These are phyloP conservation scores for Gasteruption jaculator DNA, from an alignment of 2,888 invertebrate species.

Conservation along the genomic window DNA sequence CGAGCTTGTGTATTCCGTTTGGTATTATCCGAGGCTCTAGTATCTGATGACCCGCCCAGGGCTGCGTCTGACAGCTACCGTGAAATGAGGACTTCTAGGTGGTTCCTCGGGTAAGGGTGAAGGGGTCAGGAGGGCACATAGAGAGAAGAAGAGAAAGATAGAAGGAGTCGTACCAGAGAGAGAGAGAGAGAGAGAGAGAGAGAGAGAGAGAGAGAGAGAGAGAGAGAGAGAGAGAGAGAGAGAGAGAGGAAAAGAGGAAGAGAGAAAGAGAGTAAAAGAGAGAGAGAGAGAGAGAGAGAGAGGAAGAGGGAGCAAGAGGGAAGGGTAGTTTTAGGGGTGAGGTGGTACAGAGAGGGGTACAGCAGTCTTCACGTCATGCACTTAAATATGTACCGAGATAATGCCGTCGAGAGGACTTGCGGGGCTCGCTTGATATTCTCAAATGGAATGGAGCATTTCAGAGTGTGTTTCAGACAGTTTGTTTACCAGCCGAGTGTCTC, in stretches of 20 bases:
- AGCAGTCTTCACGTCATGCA: constrained; percentile 44
- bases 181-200: constrained; percentile 23
- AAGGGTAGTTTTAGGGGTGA: constrained; percentile 18
- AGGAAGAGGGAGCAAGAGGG: constrained; percentile 13
- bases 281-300: constrained; percentile 7
- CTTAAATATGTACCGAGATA: constrained; percentile 50
- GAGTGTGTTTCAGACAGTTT: constrained; percentile 49
- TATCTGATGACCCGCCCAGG: constrained; percentile 50
- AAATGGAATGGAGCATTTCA: constrained; percentile 39
- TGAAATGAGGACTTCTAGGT: constrained; percentile 46
- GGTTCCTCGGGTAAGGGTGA: constrained; percentile 23
- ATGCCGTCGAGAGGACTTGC: constrained; percentile 40
- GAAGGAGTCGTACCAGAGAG: constrained; percentile 26
- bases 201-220: constrained; percentile 11
- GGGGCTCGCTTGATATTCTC: constrained; percentile 31
- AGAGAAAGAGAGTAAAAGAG: not conserved
- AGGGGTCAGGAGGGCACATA: constrained; percentile 23
- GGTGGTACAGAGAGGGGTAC: constrained; percentile 23
- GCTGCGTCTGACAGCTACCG: constrained; percentile 48
- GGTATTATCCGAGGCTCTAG: constrained; percentile 42
- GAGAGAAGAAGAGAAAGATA: constrained; percentile 24
- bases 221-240: constrained; percentile 16
- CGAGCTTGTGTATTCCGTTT: constrained; percentile 33
- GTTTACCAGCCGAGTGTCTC: constrained; percentile 40
- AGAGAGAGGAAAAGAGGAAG: constrained; percentile 12